Conservation (phyloP, 1,140 invertebrate species). For the Asobara japonica region DNA sequence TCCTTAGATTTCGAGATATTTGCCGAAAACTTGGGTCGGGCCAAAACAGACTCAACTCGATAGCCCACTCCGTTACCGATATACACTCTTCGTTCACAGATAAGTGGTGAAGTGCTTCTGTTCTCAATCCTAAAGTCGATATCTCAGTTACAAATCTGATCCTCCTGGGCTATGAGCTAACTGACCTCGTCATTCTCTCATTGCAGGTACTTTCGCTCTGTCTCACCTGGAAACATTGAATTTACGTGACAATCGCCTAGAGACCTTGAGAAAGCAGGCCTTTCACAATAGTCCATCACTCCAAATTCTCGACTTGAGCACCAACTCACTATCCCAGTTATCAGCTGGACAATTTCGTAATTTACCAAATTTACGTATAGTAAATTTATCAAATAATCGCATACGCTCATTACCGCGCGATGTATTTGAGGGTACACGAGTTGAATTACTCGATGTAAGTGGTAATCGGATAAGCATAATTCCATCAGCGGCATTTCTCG, state of each 20-base stretch:
- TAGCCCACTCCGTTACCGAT: too few relatives aligned
- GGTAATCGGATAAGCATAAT: conserved; percentile 82
- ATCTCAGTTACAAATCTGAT: too few relatives aligned
- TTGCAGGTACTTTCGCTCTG: conserved; percentile 61
- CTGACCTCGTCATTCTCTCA: neutral
- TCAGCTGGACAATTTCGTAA: conserved; percentile 86
- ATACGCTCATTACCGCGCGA: conserved; percentile 80
- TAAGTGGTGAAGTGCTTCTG: too few relatives aligned
- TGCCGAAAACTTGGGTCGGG: too few relatives aligned
- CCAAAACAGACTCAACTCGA: too few relatives aligned
- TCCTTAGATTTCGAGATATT: too few relatives aligned
- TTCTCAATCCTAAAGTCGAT: too few relatives aligned
- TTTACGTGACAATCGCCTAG: conserved; percentile 79
- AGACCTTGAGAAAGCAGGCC: conserved; percentile 76
- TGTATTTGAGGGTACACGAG: conserved; percentile 80
- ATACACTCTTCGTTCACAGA: too few relatives aligned
- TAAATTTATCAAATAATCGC: conserved; percentile 81
- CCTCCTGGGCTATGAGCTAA: neutral
- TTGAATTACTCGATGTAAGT: conserved; percentile 84
- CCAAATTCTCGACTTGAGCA: conserved; percentile 82
- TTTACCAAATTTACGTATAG: conserved; percentile 76
- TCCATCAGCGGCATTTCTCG: conserved; percentile 76
- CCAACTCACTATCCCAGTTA: conserved; percentile 80
- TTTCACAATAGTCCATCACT: conserved; percentile 78
- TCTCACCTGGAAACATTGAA: conserved; percentile 78